These are phyloP conservation scores for Ips typographus DNA, from an alignment of 1,140 invertebrate species.

Conservation along the genomic window DNA sequence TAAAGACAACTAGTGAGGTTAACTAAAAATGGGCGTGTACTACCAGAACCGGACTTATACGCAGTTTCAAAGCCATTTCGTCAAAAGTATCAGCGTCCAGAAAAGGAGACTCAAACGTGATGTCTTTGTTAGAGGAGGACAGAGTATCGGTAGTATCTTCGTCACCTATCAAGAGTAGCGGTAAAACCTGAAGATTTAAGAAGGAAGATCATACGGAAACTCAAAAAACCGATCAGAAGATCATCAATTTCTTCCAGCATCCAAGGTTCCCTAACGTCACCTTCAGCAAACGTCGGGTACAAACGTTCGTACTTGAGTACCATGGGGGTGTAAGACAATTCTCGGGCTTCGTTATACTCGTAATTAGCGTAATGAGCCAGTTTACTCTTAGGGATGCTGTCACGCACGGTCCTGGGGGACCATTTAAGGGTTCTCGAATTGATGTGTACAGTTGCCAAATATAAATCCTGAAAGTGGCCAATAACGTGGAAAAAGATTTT, in stretches of 20 bases:
- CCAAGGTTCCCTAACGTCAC: slow-evolving; percentile 45
- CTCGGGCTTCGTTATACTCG: slow-evolving; percentile 46
- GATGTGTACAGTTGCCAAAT: not conserved
- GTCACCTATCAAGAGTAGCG: no score
- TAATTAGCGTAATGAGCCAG: slow-evolving; percentile 46
- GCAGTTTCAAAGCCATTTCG: slow-evolving; percentile 39
- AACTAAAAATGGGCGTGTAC: not conserved
- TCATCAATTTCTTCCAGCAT: slow-evolving; percentile 48
- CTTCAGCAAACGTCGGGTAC: slow-evolving; percentile 4
- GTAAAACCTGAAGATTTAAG: no score
- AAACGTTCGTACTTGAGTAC: slow-evolving; percentile 20
- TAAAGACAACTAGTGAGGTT: not conserved
- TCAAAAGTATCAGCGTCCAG: slow-evolving; percentile 35
- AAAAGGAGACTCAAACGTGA: slow-evolving; percentile 37
- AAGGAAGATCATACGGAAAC: slow-evolving; percentile 14
- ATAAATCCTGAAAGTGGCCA: slow-evolving; percentile 7
- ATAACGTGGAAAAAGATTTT: not conserved
- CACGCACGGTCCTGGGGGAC: slow-evolving; percentile 41
- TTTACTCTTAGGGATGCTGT: slow-evolving; percentile 47
- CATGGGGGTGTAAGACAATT: slow-evolving; percentile 44
- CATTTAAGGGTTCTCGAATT: slow-evolving; percentile 4
- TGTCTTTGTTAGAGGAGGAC: no score
- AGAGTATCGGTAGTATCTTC: no score
- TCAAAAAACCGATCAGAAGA: slow-evolving; percentile 41
- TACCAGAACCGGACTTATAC: slow-evolving; percentile 20